A percentile compares a stretch with the other conserved stretches of the same genome.
Evolutionary conservation across 2,888 invertebrate genomes (phyloP).

Genomic region (Cerceris rybyensis): DNA sequence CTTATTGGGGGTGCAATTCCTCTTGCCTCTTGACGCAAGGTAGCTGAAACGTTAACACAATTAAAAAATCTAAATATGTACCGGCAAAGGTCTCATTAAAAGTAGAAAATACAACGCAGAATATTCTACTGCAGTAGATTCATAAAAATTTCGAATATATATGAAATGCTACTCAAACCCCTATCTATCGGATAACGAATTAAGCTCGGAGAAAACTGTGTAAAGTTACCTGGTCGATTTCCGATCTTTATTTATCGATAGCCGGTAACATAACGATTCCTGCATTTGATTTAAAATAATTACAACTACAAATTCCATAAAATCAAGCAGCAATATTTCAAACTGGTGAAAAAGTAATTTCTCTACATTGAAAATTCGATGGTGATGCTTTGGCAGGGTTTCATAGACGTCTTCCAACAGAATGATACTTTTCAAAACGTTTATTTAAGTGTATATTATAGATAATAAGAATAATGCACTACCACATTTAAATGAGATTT

Average conservation of each 20-base stretch:
- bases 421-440: constrained; percentile 46
- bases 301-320: no score
- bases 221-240: neutral
- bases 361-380: no score
- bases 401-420: no score
- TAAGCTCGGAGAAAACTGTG: constrained; percentile 6
- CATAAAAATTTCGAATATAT: neutral
- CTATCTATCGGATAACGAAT: constrained; percentile 23
- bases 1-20: no score
- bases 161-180: constrained; percentile 20
- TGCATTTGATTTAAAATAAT: no score
- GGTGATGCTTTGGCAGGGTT: no score
- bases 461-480: constrained; percentile 59
- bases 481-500: constrained; percentile 40
- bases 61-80: no score
- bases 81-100: no score
- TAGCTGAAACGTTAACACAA: no score
- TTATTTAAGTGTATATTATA: constrained; percentile 64
- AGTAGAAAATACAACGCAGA: neutral
- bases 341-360: no score
- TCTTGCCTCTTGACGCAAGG: no score
- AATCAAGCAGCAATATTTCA: no score
- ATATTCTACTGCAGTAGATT: neutral
- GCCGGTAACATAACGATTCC: constrained; percentile 3
- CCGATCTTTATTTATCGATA: constrained; percentile 13